Conservation (phyloP, 2,113 vertebrate genomes). For the Lipophrys pholis region DNA sequence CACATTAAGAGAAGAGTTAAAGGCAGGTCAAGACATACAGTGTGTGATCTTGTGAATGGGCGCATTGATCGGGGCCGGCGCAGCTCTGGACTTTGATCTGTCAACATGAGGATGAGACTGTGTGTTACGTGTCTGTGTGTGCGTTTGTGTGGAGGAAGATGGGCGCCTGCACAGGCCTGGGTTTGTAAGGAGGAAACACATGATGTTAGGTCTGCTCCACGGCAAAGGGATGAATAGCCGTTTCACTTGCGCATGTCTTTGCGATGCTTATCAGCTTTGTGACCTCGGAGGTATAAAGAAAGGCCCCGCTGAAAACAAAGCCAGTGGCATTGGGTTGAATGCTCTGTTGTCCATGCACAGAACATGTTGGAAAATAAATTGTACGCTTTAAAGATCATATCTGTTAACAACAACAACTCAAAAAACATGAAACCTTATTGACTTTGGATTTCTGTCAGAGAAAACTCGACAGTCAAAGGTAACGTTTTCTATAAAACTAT, state of each 20-base stretch:
- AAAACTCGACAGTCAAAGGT: too few relatives aligned
- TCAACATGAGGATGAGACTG: slow-evolving; percentile 50
- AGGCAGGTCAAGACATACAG: slow-evolving; percentile 30
- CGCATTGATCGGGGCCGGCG: slow-evolving; percentile 54
- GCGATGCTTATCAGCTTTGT: neutral
- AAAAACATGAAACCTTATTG: neutral
- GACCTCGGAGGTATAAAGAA: neutral
- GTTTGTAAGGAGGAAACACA: slow-evolving; percentile 20
- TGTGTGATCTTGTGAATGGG: slow-evolving; percentile 50
- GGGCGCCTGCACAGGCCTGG: neutral
- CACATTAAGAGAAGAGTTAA: slow-evolving; percentile 51
- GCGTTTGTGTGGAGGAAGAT: neutral
- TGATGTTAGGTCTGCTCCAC: slow-evolving; percentile 19
- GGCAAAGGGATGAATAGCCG: neutral
- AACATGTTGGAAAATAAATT: neutral
- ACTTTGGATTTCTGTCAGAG: neutral
- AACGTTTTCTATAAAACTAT: too few relatives aligned
- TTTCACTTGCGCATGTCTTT: neutral
- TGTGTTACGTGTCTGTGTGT: slow-evolving; percentile 5
- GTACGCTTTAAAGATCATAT: neutral
- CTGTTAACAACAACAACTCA: neutral
- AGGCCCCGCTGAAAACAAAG: too few relatives aligned
- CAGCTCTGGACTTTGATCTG: slow-evolving; percentile 72
- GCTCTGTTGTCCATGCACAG: neutral
- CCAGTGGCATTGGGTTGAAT: neutral